Evolutionary conservation across 2,888 invertebrate genomes (phyloP).

Genomic region (Schizotus pectinicornis): DNA sequence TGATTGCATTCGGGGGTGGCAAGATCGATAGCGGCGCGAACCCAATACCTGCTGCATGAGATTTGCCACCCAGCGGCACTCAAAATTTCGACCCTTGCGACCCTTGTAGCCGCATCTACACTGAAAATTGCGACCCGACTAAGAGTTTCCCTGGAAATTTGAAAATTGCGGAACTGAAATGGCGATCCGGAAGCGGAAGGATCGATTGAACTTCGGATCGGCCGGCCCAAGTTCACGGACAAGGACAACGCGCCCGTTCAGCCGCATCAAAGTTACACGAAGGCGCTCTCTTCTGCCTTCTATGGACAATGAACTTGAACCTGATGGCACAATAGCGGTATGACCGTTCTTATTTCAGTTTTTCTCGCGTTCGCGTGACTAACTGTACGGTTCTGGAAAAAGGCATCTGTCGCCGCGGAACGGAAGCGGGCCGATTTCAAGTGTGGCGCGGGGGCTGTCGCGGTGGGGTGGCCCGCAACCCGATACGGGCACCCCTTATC

Average conservation of each 20-base stretch:
- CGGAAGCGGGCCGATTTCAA: too few relatives aligned
- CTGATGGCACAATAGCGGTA: conserved; percentile 1
- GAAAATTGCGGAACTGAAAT: too few relatives aligned
- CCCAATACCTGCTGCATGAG: background rate
- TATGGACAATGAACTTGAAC: conserved; percentile 4
- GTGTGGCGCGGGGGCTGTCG: too few relatives aligned
- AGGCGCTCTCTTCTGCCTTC: background rate
- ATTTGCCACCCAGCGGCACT: background rate
- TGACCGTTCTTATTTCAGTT: background rate
- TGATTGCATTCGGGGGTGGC: conserved; percentile 9
- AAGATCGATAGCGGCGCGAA: background rate
- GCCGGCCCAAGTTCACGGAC: background rate
- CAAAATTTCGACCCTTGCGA: too few relatives aligned
- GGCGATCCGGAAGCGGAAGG: too few relatives aligned
- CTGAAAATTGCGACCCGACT: too few relatives aligned
- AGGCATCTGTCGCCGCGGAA: too few relatives aligned
- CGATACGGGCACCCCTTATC: too few relatives aligned
- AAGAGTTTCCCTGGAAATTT: too few relatives aligned
- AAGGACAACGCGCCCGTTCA: background rate
- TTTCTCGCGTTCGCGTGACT: conserved; percentile 5
- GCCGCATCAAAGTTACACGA: background rate
- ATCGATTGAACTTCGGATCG: background rate
- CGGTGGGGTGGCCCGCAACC: too few relatives aligned
- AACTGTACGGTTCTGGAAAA: conserved; percentile 5
- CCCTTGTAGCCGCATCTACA: too few relatives aligned